Percentiles rank a stretch among this genome's conserved stretches.
Evolutionary conservation across 2,888 invertebrate species (phyloP).

Genomic region (Thera obeliscata): DNA sequence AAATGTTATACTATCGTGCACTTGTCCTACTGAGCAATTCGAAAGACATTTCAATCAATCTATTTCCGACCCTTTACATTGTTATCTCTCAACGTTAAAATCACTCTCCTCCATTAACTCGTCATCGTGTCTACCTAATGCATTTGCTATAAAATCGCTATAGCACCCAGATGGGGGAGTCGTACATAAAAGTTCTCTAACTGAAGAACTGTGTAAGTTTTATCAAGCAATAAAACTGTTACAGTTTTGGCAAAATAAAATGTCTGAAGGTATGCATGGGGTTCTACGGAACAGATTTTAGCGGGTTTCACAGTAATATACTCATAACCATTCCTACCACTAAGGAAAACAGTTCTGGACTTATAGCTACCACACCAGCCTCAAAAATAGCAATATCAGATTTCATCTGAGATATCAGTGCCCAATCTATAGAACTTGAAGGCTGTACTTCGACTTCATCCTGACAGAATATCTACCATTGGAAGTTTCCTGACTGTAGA

Average conservation of each 20-base stretch:
- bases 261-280: neutral
- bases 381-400: neutral
- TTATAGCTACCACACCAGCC: neutral
- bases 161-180: conserved; percentile 11
- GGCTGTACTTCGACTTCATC: neutral
- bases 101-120: neutral
- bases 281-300: neutral
- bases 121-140: conserved; percentile 1
- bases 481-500: no score
- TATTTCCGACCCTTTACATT: conserved; percentile 3
- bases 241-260: conserved; percentile 2
- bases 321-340: neutral
- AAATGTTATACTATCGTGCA: neutral
- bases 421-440: neutral
- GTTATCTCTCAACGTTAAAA: conserved; percentile 1
- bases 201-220: neutral
- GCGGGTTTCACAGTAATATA: neutral
- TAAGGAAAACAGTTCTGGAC: neutral
- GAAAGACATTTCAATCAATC: conserved; percentile 13
- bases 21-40: neutral
- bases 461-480: neutral
- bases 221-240: conserved; percentile 8
- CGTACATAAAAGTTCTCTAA: conserved; percentile 12
- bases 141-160: conserved; percentile 9
- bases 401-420: no score